Evolutionary conservation across 2,888 invertebrate species (phyloP).

Genomic region (Caenorhabditis becei): DNA sequence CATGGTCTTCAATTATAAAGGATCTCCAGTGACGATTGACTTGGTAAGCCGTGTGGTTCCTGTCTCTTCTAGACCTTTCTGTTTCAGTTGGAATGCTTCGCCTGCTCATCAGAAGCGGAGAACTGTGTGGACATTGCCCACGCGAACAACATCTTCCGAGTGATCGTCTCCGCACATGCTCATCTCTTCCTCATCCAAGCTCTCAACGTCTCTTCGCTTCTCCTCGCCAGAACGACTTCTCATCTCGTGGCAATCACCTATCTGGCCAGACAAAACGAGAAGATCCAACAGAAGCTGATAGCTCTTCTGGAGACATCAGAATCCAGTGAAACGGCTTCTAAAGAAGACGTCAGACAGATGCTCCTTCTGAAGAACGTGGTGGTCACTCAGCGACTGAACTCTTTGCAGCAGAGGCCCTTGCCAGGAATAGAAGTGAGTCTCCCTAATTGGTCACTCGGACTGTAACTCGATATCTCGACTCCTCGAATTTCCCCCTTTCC

Average conservation of each 20-base stretch:
- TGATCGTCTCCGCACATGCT: constrained; percentile 52
- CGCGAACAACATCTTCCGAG: constrained; percentile 58
- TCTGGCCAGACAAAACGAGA: constrained; percentile 63
- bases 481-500: constrained; percentile 45
- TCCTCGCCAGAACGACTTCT: constrained; percentile 66
- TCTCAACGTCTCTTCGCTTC: constrained; percentile 67
- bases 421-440: constrained; percentile 57
- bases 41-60: constrained; percentile 33
- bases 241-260: constrained; percentile 63
- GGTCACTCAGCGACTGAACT: constrained; percentile 49
- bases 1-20: constrained; percentile 71
- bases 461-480: constrained; percentile 27
- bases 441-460: constrained; percentile 12
- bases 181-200: constrained; percentile 63
- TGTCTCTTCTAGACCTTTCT: neutral
- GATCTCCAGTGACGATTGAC: constrained; percentile 68
- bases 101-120: constrained; percentile 42
- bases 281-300: constrained; percentile 65
- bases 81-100: constrained; percentile 64
- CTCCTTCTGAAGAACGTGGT: constrained; percentile 57
- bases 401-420: constrained; percentile 53
- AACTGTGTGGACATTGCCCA: constrained; percentile 61
- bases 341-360: constrained; percentile 56
- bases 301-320: constrained; percentile 49
- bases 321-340: constrained; percentile 39